Evolutionary conservation across 2,113 vertebrate genomes (phyloP).

Genomic region (Labrus mixtus): DNA sequence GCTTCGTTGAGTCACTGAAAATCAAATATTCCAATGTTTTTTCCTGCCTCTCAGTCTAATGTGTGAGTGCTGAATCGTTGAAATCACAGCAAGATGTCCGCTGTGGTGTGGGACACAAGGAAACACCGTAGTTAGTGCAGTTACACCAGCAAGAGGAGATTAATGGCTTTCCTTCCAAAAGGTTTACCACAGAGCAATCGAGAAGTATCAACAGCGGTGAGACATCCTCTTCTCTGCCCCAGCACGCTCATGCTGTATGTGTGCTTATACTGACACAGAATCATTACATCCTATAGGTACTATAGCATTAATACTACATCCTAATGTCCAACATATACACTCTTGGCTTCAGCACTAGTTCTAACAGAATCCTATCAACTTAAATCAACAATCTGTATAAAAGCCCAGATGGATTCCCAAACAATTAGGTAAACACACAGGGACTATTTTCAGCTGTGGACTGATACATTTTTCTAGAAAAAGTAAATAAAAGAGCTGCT

Average conservation of each 20-base stretch:
- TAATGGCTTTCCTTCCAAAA: slow-evolving; percentile 75
- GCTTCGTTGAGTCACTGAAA: slow-evolving; percentile 73
- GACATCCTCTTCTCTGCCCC: not conserved
- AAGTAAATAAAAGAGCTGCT: not conserved
- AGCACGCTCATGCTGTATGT: not conserved
- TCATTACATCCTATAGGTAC: not conserved
- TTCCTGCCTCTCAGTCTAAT: slow-evolving; percentile 70
- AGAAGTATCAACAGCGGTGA: slow-evolving; percentile 42
- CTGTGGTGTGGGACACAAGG: slow-evolving; percentile 47
- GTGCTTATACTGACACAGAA: not conserved
- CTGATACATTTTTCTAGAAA: not conserved
- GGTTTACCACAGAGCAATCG: slow-evolving; percentile 71
- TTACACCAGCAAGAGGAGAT: slow-evolving; percentile 65
- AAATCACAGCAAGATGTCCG: slow-evolving; percentile 74
- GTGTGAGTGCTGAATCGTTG: slow-evolving; percentile 73
- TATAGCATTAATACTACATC: not conserved
- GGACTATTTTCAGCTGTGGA: slow-evolving; percentile 14
- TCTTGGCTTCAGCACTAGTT: not conserved
- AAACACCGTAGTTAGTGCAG: slow-evolving; percentile 60
- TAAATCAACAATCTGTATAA: slow-evolving; percentile 1
- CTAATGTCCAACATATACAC: not conserved
- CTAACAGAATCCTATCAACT: not conserved
- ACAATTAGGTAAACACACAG: not conserved
- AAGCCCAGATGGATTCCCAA: not conserved
- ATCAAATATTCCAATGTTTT: slow-evolving; percentile 81